A percentile compares a stretch with the other conserved stretches of the same genome.
These are phyloP conservation scores for Crocidura indochinensis DNA, from an alignment of 2,797 vertebrate genomes.

Conservation along the genomic window DNA sequence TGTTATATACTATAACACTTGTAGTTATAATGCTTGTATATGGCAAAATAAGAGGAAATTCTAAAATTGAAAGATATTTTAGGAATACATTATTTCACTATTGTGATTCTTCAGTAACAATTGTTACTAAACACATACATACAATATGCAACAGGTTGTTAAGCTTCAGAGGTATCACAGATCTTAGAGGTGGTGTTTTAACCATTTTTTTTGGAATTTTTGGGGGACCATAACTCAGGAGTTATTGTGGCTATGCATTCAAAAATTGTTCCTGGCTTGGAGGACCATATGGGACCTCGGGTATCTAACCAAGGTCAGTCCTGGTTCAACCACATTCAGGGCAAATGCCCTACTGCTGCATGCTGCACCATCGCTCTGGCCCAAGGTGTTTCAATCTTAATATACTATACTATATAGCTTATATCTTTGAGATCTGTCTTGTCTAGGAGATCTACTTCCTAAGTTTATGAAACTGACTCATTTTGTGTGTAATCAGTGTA, in stretches of 20 bases:
- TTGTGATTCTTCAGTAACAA: not conserved
- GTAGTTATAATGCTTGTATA: not conserved
- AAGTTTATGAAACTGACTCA: not conserved
- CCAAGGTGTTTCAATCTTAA: too few species aligned
- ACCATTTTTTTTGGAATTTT: too few species aligned
- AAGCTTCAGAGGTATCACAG: not conserved
- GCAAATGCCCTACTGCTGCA: too few species aligned
- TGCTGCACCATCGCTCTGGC: too few species aligned
- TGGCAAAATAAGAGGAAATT: not conserved
- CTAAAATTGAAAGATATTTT: not conserved
- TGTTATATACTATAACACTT: not conserved
- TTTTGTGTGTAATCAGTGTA: not conserved
- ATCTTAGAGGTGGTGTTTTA: not conserved
- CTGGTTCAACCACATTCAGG: too few species aligned
- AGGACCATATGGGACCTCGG: too few species aligned
- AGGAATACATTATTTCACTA: not conserved
- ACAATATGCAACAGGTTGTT: not conserved
- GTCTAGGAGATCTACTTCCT: not conserved
- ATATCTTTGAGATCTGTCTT: not conserved
- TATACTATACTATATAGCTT: too few species aligned
- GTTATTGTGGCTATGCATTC: too few species aligned
- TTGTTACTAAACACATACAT: not conserved
- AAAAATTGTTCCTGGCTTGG: too few species aligned
- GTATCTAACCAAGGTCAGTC: too few species aligned
- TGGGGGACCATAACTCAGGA: too few species aligned